Evolutionary conservation across 2,888 invertebrate species (phyloP).

Genomic region (Ophion ventricosus): DNA sequence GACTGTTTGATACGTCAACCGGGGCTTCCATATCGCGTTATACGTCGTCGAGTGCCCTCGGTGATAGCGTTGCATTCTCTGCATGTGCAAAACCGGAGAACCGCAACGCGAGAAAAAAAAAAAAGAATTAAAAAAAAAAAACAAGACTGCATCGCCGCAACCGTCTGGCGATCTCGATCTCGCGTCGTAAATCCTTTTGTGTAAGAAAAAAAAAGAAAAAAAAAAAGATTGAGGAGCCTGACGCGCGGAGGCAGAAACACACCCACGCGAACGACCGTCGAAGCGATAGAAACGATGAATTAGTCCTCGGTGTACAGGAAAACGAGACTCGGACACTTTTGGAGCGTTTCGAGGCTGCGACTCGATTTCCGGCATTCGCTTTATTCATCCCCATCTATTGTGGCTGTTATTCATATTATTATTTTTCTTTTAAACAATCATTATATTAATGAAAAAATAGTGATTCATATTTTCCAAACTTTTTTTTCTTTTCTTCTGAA

Average conservation of each 20-base stretch:
- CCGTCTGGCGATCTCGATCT: constrained; percentile 37
- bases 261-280: constrained; percentile 40
- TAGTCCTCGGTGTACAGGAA: constrained; percentile 28
- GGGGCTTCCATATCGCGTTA: constrained; percentile 17
- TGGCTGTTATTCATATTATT: constrained; percentile 21
- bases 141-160: neutral
- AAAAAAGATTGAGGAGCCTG: neutral
- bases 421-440: neutral
- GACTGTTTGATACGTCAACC: constrained; percentile 1
- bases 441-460: too few species aligned
- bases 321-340: constrained; percentile 18
- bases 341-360: constrained; percentile 17
- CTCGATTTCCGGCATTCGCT: constrained; percentile 52
- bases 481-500: too few species aligned
- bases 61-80: constrained; percentile 32
- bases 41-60: constrained; percentile 3
- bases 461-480: too few species aligned
- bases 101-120: constrained; percentile 7
- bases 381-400: constrained; percentile 26
- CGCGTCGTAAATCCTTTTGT: constrained; percentile 40
- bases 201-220: constrained; percentile 4
- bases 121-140: neutral
- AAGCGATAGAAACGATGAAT: constrained; percentile 25
- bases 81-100: constrained; percentile 1
- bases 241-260: constrained; percentile 54